phyloP scores from a whole-genome alignment of 2,797 vertebrate species.

The Smutsia gigantea region DNA sequence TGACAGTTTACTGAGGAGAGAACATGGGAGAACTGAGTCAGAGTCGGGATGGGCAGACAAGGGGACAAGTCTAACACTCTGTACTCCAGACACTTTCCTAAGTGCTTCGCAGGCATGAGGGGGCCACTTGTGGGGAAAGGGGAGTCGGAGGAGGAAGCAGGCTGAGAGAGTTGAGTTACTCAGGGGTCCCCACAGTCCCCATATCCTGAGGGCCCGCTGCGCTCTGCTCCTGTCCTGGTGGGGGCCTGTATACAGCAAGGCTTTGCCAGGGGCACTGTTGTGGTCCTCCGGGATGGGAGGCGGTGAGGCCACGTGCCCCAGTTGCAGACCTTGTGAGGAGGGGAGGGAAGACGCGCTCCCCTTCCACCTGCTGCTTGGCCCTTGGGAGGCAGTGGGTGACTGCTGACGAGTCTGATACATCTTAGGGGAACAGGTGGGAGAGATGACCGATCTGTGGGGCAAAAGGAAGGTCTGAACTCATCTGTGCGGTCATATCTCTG shows the following conservation, averaged over 20 bases:
- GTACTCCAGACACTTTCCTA: not conserved
- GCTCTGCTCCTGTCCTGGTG: not conserved
- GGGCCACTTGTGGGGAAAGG: not conserved
- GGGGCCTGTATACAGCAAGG: not conserved
- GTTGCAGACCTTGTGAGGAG: not conserved
- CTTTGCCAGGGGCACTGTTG: too few relatives aligned
- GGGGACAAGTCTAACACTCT: not conserved
- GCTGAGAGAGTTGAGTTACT: too few relatives aligned
- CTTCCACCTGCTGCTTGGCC: rapidly evolving
- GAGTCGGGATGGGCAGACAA: not conserved
- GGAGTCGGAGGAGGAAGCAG: not conserved
- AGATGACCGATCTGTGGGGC: rapidly evolving
- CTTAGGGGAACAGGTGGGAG: not conserved
- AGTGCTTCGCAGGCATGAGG: not conserved
- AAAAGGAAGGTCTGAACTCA: not conserved
- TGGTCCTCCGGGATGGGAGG: not conserved
- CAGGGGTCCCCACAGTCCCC: rapidly evolving
- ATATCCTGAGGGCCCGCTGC: not conserved
- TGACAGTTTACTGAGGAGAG: not conserved
- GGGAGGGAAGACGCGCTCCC: not conserved
- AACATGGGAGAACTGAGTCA: not conserved
- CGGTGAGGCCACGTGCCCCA: not conserved
- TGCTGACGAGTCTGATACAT: rapidly evolving
- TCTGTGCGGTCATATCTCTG: too few relatives aligned
- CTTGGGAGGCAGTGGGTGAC: not conserved